Conservation (phyloP, 2,113 vertebrate genomes). For the Dipodomys ordii region DNA sequence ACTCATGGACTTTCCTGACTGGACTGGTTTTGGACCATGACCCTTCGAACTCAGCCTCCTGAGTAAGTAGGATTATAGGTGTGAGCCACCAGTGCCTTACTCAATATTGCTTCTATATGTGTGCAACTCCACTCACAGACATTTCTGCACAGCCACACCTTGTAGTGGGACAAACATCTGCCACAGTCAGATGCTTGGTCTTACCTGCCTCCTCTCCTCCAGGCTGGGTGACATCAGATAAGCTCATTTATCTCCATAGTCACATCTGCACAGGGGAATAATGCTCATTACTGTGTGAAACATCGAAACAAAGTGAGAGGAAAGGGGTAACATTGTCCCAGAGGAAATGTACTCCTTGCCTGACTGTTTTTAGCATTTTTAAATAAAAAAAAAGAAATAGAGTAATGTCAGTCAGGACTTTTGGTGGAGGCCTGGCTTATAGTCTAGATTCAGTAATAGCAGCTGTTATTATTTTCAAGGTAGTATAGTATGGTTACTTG, state of each 20-base stretch:
- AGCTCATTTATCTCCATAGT: neutral
- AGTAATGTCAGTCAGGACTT: neutral
- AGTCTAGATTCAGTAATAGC: neutral
- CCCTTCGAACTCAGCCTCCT: too few relatives aligned
- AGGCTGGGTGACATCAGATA: neutral
- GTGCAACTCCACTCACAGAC: neutral
- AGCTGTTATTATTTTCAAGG: neutral
- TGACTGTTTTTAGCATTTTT: too few relatives aligned
- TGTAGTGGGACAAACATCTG: neutral
- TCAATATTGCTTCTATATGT: too few relatives aligned
- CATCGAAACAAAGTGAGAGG: neutral
- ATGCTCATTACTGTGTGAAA: neutral
- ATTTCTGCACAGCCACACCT: neutral
- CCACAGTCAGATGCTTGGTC: neutral
- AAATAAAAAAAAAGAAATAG: neutral
- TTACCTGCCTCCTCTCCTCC: neutral
- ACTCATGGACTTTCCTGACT: too few relatives aligned
- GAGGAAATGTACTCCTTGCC: too few relatives aligned
- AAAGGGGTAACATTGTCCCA: too few relatives aligned
- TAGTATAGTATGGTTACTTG: fast-evolving
- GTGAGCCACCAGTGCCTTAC: too few relatives aligned
- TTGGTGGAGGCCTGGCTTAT: neutral
- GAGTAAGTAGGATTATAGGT: too few relatives aligned
- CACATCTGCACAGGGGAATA: neutral
- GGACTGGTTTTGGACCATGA: too few relatives aligned